A percentile compares a stretch with the other conserved stretches of the same genome.
These are phyloP conservation scores for Leucophora obtusa DNA, from an alignment of 2,888 invertebrate species.

Conservation along the genomic window DNA sequence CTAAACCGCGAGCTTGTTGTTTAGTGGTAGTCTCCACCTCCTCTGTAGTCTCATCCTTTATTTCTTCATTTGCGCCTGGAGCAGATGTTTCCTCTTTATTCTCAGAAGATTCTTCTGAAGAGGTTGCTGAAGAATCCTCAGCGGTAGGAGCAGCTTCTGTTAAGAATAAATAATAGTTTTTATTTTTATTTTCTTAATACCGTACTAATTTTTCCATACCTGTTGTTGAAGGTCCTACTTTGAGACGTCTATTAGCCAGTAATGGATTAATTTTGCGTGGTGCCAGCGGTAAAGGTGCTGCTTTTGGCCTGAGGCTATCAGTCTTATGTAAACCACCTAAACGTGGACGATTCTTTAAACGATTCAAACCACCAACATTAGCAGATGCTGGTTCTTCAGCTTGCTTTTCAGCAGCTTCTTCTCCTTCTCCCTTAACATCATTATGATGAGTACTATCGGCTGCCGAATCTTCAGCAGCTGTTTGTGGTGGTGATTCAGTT, in stretches of 20 bases:
- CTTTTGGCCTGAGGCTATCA: slow-evolving; percentile 74
- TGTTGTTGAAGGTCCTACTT: slow-evolving; percentile 76
- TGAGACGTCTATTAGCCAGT: slow-evolving; percentile 75
- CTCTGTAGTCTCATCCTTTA: slow-evolving; percentile 74
- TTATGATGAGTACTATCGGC: slow-evolving; percentile 74
- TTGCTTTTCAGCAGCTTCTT: slow-evolving; percentile 66
- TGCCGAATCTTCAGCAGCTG: slow-evolving; percentile 70
- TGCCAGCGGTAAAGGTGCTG: slow-evolving; percentile 67
- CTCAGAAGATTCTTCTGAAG: slow-evolving; percentile 61
- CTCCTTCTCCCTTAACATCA: slow-evolving; percentile 71
- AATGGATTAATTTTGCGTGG: slow-evolving; percentile 77
- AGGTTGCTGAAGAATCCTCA: slow-evolving; percentile 62
- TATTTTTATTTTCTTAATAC: not conserved
- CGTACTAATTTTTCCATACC: slow-evolving; percentile 66
- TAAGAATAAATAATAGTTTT: not conserved
- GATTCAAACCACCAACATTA: slow-evolving; percentile 72
- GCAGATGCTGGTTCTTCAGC: slow-evolving; percentile 68
- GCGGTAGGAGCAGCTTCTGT: slow-evolving; percentile 64
- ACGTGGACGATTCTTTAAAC: slow-evolving; percentile 77
- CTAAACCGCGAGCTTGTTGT: slow-evolving; percentile 83
- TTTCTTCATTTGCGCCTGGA: slow-evolving; percentile 56
- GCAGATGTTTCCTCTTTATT: slow-evolving; percentile 63
- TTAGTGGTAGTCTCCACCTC: slow-evolving; percentile 80
- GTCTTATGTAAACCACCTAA: slow-evolving; percentile 75
- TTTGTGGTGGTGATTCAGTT: slow-evolving; percentile 70